Evolutionary conservation across 2,113 vertebrate genomes (phyloP), one percentile per base, ranked within the genome.

Genomic region (Heliornis fulica): DNA sequence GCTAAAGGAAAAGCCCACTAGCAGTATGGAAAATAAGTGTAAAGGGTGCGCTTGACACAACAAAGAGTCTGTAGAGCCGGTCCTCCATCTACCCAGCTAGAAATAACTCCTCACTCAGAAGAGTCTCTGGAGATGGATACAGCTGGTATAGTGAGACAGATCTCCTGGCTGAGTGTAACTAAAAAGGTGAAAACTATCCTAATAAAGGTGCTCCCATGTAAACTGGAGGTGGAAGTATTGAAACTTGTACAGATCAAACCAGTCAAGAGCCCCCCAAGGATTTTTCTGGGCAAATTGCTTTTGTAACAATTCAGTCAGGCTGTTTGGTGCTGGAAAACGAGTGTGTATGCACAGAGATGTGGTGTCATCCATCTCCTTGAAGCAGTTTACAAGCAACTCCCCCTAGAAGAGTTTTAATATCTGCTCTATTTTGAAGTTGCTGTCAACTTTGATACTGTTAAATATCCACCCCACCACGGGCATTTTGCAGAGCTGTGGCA

Each of bases 221-320:
- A 92, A 72, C 32, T 76, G 63, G 46, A 80, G 45, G 54, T 38
- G 57, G 57, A 94, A 79, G 64, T 79, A 82, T 28, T 84, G 57
- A 89, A 80, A 45, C 41, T 65, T 65, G 25, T 1, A n/a, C 8
- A 89, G 74, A 69, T 38, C 5, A 8, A 69, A 64, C 10, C 41
- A 85, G 61, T 9, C 26, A 40, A 79, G 48, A 68, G 34, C 11
- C 11, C 84, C 29, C 9, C 45, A 36, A 13, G 22, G 23, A 56
- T 13, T 87, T 41, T 91, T 71, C 70, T 40, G 43, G 40, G 65
- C 8, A 46, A 93, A 75, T 28, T 90, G 72, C 12, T 89, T 94
- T 89, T 45, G 16, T 63, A 81, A 70, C 51, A 84, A 60, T 18
- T 46, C 25, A 32, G 64, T 63, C 32, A 81, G 69, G 56, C 26